phyloP scores from a whole-genome alignment of 2,113 vertebrate species.

The Neodontobutis hainanensis region DNA sequence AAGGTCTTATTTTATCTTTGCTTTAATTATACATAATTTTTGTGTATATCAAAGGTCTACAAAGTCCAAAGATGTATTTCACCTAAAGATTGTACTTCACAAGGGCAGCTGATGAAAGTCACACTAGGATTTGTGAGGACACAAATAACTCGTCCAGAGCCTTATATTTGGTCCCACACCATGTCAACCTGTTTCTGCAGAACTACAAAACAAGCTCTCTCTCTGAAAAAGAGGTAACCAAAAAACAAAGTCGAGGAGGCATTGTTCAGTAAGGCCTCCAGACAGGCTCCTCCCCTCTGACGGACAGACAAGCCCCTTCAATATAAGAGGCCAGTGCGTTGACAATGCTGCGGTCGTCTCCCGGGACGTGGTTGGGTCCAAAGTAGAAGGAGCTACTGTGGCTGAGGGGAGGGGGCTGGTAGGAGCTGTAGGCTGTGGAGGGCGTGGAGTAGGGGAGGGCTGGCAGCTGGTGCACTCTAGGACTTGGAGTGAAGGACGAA shows the following conservation, averaged over 20 bases:
- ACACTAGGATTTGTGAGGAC: too few relatives aligned
- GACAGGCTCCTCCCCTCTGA: slow-evolving; percentile 69
- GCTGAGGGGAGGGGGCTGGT: slow-evolving; percentile 39
- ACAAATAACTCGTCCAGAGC: too few relatives aligned
- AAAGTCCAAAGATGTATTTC: too few relatives aligned
- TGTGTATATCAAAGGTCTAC: too few relatives aligned
- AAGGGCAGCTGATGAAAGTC: too few relatives aligned
- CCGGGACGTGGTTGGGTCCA: slow-evolving; percentile 47
- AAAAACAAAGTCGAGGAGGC: not conserved
- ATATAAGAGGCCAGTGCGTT: slow-evolving; percentile 55
- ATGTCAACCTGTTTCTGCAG: too few relatives aligned
- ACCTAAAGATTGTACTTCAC: too few relatives aligned
- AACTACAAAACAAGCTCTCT: too few relatives aligned
- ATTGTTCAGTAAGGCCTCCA: slow-evolving; percentile 70
- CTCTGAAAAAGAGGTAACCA: not conserved
- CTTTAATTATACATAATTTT: too few relatives aligned
- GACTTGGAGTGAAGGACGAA: slow-evolving; percentile 46
- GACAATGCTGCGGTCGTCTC: slow-evolving; percentile 57
- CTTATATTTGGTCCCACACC: too few relatives aligned
- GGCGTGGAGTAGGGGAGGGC: slow-evolving; percentile 49
- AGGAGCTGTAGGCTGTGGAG: slow-evolving; percentile 45
- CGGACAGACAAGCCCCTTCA: slow-evolving; percentile 57
- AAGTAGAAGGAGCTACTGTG: slow-evolving; percentile 65
- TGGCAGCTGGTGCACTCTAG: slow-evolving; percentile 65
- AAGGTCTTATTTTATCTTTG: too few relatives aligned